Percentiles rank a stretch among this genome's conserved stretches.
Conservation (phyloP, 2,888 invertebrate genomes). For the Sipha maydis region DNA sequence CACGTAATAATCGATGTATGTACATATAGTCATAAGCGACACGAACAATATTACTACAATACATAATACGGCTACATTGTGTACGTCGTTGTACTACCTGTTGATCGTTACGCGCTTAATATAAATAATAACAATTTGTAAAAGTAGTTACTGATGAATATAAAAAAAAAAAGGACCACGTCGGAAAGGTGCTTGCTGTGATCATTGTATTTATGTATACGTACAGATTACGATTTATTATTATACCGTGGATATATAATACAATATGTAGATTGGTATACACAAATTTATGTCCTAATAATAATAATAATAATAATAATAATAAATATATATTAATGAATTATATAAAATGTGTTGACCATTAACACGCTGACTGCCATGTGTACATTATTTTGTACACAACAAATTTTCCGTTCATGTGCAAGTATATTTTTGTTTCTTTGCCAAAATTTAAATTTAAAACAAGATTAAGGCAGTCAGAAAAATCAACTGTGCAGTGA, state of each 20-base stretch:
- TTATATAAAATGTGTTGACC: too few relatives aligned
- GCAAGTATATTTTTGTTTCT: too few relatives aligned
- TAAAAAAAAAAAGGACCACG: not conserved
- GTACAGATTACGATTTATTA: not conserved
- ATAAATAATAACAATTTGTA: not conserved
- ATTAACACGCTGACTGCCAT: too few relatives aligned
- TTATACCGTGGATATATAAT: not conserved
- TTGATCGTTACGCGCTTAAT: slow-evolving; percentile 1
- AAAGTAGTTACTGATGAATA: not conserved
- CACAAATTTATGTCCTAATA: too few relatives aligned
- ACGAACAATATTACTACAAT: slow-evolving; percentile 10
- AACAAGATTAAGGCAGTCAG: not conserved
- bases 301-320: too few relatives aligned
- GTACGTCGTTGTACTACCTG: not conserved
- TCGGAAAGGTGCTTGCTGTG: not conserved
- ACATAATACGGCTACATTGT: slow-evolving; percentile 2
- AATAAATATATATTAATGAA: too few relatives aligned
- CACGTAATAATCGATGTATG: slow-evolving; percentile 15
- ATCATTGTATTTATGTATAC: not conserved
- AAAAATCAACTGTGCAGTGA: too few relatives aligned
- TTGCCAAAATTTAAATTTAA: too few relatives aligned
- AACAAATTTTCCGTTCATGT: too few relatives aligned
- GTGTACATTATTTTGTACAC: too few relatives aligned
- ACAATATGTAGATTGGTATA: not conserved
- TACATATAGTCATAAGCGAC: not conserved